Conservation (phyloP, 2,113 vertebrate genomes). For the Cebidichthys violaceus region DNA sequence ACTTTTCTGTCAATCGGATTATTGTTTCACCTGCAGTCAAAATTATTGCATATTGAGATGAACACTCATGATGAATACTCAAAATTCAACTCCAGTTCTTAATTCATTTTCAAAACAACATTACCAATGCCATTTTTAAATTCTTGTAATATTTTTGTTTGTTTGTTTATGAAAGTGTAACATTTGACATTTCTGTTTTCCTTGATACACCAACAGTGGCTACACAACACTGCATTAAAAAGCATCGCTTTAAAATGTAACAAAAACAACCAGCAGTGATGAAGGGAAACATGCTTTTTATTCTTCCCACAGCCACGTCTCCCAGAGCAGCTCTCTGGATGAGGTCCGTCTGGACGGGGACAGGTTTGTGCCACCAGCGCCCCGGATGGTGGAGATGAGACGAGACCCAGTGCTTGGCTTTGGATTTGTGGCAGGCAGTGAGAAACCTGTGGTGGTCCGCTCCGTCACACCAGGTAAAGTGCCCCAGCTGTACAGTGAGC, state of each 20-base stretch:
- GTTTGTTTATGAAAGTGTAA: neutral
- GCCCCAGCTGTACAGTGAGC: conserved; percentile 3
- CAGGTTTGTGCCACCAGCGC: conserved; percentile 91
- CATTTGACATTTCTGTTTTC: neutral
- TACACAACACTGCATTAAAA: neutral
- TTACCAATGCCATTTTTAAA: neutral
- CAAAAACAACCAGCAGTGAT: neutral
- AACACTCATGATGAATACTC: neutral
- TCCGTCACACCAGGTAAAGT: conserved; percentile 96
- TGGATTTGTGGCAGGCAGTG: conserved; percentile 98
- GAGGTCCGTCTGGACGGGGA: conserved; percentile 93
- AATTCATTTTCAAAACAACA: neutral
- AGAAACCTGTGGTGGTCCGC: conserved; percentile 98
- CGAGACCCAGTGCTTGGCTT: conserved; percentile 98
- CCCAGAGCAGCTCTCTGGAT: conserved; percentile 92
- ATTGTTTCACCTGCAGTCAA: too few species aligned
- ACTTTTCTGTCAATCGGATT: too few species aligned
- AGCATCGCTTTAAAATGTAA: neutral
- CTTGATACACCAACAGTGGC: neutral
- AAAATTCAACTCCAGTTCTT: too few species aligned
- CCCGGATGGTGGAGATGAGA: conserved; percentile 97
- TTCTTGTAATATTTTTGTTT: neutral
- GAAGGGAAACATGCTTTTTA: neutral
- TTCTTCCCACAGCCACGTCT: conserved; percentile 87
- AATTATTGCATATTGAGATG: too few species aligned